Base-by-base conservation (phyloP, 2,797 vertebrate species). In the Rhynchonycteris naso region DNA sequence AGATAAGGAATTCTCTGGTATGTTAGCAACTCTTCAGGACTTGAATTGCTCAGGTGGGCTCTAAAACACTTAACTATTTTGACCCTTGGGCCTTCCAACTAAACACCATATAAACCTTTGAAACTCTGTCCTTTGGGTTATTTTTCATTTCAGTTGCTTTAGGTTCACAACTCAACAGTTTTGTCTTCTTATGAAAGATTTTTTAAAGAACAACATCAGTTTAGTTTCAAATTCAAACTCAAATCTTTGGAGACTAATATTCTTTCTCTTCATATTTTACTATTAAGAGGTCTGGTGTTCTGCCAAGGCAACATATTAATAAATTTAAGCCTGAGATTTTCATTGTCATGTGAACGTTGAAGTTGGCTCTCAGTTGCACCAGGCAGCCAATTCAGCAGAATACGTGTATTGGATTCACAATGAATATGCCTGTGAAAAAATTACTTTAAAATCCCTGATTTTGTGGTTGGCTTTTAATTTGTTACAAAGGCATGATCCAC, bases 251-350 rank as follows among this genome's bases (percentile, higher is more conserved):
- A 95, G 92, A 96, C 81, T 96, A 94, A 94, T 95, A 96, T 90
- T 65, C 43, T 96, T 96, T 83, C 92, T 95, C 88, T 97, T 61
- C 76, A 79, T 96, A 94, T 93, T 96, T 95, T 90, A 95, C 86
- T 94, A 95, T 90, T 89, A 92, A 93, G 83, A 90, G 66, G 61
- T 0, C 75, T 97, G 90, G 81, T 96, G 95, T 97, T 94, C 97
- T 94, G 96, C 96, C 97, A 95, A 96, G n/a, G 79, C 54, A 93
- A 93, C 58, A 88, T 91, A 94, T 97, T 97, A 91, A 97, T 97
- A 97, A 93, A 97, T 97, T 97, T 94, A 93, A 97, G 87, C 86
- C 90, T 93, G 80, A 90, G 92, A 94, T 97, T 97, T 96, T 97
- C 94, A 95, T 95, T 97, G 94, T 96, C 95, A 96, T 96, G 94